Base-by-base conservation (phyloP, 1,140 invertebrate genomes). In the Helicoverpa zea region DNA sequence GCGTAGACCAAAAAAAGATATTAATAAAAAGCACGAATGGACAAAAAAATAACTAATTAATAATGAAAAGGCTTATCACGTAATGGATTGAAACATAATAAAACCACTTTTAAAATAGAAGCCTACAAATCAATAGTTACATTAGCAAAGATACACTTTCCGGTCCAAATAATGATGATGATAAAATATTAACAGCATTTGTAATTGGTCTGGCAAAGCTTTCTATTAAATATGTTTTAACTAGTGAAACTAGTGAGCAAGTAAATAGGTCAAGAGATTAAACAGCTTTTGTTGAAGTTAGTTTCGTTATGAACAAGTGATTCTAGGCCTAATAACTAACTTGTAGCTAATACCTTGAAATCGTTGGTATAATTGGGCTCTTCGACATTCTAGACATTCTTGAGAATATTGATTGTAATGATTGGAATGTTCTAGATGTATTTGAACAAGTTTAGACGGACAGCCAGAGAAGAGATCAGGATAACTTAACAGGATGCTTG, bases 181-280 rank as follows among this genome's bases (percentile, higher is more conserved):
- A 56, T 47, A 16, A 35, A 74, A 12, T 12, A 35, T 18, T 47
- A 47, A 59, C n/a, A 59, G 30, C 14, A 74, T 59, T 18, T 59
- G 9, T 75, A 49, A 75, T 35, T 59, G 30, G 11, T 47, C 1
- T 61, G 47, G 12, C 1, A 47, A 49, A 13, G 18, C 54, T 35
- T 75, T 59, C 35, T 47, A 58, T 59, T 74, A 75, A 75, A 59
- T 75, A 7, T 61, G 54, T 75, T 75, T 59, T 12, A 73, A 75
- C 35, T 61, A 61, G 35, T 30, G 56, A 59, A 59, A 74, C 52
- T 35, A 4, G 9, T 66, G 47, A 3, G n/a, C 52, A 30, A 56
- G 54, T 56, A 30, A 23, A 13, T 47, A 47, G 35, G 56, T 47
- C 54, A 61, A 9, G 54, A 73, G 70, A 73, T 58, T 73, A 56